Evolutionary conservation across 2,797 vertebrate genomes (phyloP).

Genomic region (Lacerta bilineata): DNA sequence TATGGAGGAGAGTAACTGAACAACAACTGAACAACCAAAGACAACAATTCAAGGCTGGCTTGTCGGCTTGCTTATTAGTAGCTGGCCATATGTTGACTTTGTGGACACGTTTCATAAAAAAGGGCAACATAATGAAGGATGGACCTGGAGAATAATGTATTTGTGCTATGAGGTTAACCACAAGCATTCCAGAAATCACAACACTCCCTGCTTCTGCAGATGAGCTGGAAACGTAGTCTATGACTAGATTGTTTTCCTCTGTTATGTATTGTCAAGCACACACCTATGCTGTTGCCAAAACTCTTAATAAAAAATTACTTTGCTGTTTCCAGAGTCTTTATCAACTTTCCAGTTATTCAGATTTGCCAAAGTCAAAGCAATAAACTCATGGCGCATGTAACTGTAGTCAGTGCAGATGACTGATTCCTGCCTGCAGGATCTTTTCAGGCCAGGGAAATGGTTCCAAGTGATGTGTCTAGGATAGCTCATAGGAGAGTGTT

Average conservation of each 20-base stretch:
- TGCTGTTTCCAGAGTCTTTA: conserved; percentile 74
- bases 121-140: conserved; percentile 79
- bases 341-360: conserved; percentile 69
- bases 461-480: conserved; percentile 29
- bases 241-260: conserved; percentile 78
- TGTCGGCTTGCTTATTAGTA: conserved; percentile 43
- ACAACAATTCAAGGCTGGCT: conserved; percentile 41
- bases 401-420: conserved; percentile 67
- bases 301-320: conserved; percentile 64
- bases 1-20: not conserved
- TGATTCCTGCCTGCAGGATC: conserved; percentile 48
- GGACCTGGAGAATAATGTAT: conserved; percentile 72
- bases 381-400: conserved; percentile 68
- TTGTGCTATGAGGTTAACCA: conserved; percentile 80
- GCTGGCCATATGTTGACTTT: conserved; percentile 68
- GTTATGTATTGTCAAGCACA: conserved; percentile 60
- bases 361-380: conserved; percentile 72
- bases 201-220: conserved; percentile 82
- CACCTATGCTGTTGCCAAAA: conserved; percentile 65
- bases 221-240: conserved; percentile 80
- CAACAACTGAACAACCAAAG: not conserved
- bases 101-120: conserved; percentile 66
- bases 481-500: conserved; percentile 35
- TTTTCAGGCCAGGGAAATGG: conserved; percentile 48
- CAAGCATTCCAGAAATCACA: conserved; percentile 77